A percentile compares a stretch with the other conserved stretches of the same genome.
phyloP scores from a whole-genome alignment of 2,113 vertebrate genomes.

The Vidua chalybeata region DNA sequence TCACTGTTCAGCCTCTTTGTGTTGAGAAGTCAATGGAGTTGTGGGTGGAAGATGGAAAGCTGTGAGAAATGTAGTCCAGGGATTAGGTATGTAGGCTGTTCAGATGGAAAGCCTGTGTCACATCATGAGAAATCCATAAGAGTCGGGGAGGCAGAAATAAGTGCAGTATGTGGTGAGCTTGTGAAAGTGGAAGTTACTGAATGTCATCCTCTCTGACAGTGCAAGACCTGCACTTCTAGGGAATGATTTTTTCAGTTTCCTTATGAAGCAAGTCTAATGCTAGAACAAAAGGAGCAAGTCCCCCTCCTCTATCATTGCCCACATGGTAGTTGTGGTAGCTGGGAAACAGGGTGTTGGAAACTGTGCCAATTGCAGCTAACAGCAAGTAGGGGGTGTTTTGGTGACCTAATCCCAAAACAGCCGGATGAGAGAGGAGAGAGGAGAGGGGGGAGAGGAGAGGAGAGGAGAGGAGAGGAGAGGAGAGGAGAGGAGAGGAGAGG shows the following conservation, averaged over 20 bases:
- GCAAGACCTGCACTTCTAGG: neutral
- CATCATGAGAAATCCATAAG: conserved; percentile 66
- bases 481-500: too few species aligned
- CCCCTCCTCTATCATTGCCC: neutral
- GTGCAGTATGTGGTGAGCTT: neutral
- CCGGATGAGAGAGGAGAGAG: neutral
- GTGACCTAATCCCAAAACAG: neutral
- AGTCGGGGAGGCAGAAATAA: conserved; percentile 20
- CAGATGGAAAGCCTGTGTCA: conserved; percentile 54
- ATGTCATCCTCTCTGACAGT: neutral
- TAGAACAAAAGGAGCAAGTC: neutral
- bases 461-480: neutral
- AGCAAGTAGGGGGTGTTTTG: neutral
- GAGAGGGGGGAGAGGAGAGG: neutral
- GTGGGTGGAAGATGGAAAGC: conserved; percentile 77
- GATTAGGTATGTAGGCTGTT: conserved; percentile 70
- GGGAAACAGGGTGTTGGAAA: neutral
- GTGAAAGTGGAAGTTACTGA: neutral
- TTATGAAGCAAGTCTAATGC: neutral
- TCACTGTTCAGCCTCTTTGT: conserved; percentile 65
- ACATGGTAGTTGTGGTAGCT: neutral
- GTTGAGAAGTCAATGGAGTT: conserved; percentile 71
- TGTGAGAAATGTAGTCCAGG: conserved; percentile 71
- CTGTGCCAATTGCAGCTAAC: neutral
- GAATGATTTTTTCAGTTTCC: neutral